Evolutionary conservation across 2,113 vertebrate species (phyloP), one percentile per base, ranked within the genome.

Genomic region (Stegastes partitus): DNA sequence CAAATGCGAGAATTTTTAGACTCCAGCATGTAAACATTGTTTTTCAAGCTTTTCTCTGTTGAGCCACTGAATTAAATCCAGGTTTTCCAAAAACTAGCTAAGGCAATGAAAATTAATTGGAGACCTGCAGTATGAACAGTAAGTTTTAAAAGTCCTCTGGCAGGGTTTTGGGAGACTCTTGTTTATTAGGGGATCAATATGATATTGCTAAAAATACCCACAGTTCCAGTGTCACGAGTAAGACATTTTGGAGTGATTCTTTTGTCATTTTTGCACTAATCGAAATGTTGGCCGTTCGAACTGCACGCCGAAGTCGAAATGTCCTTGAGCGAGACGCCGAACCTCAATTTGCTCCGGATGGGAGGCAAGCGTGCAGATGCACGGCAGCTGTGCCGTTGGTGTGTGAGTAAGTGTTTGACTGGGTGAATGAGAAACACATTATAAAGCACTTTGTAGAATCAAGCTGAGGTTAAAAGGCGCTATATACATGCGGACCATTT

Each of bases 11-110:
- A 53, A 53, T 65, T 7, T 73, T 8, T 9, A 49, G 11, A 39
- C 22, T 47, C 15, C 16, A 47, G 18, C 14, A 19, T 44, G n/a
- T 26, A 69, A 54, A 74, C 14, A 8, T 11, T 57, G 5, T 57
- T 61, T 50, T 55, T 49, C 14, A 59, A 56, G 61, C 42, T 84
- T 75, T n/a, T 62, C 59, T 74, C 47, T 55, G 42, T 39, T 58
- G 11, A 63, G 23, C 31, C 21, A 39, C 18, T 56, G 10, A 73
- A 73, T 66, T 10, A 23, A 67, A 79, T 31, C 57, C 28, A 28
- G 0, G 25, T 44, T 23, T 57, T 7, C 44, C 25, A 15, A 53
- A 74, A 68, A 54, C 23, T 15, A 69, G 11, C 19, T 4, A 7
- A 44, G 26, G 34, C 31, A 58, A n/a, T n/a, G n/a, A n/a, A n/a